phyloP scores from a whole-genome alignment of 2,797 vertebrate genomes.

The Cheirogaleus major region DNA sequence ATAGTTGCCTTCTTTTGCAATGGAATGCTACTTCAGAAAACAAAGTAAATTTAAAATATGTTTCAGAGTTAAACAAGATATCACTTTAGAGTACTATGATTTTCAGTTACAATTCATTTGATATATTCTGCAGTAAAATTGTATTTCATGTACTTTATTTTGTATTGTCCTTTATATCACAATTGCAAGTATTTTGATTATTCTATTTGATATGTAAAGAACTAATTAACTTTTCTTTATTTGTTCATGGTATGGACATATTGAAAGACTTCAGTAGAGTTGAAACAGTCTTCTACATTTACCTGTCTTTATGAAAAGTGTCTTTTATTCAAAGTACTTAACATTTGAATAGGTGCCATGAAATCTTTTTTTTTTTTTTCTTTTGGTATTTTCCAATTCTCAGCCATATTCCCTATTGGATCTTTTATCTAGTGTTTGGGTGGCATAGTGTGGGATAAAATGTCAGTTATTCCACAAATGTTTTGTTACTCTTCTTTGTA shows the following conservation, averaged over 20 bases:
- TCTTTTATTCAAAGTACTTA: background rate
- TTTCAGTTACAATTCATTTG: background rate
- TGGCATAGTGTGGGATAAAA: conserved; percentile 2
- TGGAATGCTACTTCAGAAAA: background rate
- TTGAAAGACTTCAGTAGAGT: background rate
- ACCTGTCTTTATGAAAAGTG: background rate
- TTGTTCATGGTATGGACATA: background rate
- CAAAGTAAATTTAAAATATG: conserved; percentile 1
- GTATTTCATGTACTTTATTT: conserved; percentile 1
- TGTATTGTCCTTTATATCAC: background rate
- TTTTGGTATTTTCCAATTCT: background rate
- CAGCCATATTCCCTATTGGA: background rate
- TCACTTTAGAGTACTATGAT: background rate
- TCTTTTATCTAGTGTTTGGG: conserved; percentile 20
- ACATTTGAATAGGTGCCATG: background rate
- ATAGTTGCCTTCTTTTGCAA: background rate
- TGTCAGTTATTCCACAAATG: background rate
- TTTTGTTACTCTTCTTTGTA: conserved; percentile 31
- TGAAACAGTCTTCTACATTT: background rate
- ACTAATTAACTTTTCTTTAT: background rate
- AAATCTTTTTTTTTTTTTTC: background rate
- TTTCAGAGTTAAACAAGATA: background rate
- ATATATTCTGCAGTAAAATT: background rate
- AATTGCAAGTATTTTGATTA: conserved; percentile 1
- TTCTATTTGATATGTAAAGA: background rate